Evolutionary conservation across 2,113 vertebrate genomes (phyloP).

Genomic region (Capreolus pygargus): DNA sequence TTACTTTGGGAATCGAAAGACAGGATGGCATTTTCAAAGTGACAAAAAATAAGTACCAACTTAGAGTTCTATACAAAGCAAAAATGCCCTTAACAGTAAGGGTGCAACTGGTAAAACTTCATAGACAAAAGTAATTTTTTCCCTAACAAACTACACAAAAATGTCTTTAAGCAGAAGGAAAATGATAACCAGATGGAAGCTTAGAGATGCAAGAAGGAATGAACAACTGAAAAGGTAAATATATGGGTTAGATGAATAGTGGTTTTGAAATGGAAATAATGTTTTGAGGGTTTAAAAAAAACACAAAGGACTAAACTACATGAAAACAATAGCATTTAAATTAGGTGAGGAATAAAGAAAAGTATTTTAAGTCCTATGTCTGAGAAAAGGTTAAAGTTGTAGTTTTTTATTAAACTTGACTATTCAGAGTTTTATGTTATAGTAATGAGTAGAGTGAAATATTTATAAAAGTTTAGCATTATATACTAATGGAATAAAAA

Average conservation of each 20-base stretch:
- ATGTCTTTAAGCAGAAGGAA: neutral
- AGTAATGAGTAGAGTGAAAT: neutral
- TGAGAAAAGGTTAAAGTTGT: neutral
- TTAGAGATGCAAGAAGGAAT: neutral
- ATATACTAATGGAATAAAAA: neutral
- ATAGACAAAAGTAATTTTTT: neutral
- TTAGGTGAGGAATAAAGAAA: neutral
- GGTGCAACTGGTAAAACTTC: neutral
- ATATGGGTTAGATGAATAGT: neutral
- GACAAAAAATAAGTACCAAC: neutral
- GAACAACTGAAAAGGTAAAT: neutral
- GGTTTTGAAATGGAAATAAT: neutral
- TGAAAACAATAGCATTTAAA: neutral
- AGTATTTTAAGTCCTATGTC: neutral
- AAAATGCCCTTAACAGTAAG: neutral
- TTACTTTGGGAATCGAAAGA: neutral
- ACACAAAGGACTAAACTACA: neutral
- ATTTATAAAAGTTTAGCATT: neutral
- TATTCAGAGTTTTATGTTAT: neutral
- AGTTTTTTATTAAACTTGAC: neutral
- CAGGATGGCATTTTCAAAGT: neutral
- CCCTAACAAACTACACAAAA: neutral
- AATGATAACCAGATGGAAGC: neutral
- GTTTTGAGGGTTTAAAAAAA: neutral
- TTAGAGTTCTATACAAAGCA: neutral